A percentile compares a stretch with the other conserved stretches of the same genome.
Evolutionary conservation across 1,140 invertebrate species (phyloP).

Genomic region (Ectropis grisescens): DNA sequence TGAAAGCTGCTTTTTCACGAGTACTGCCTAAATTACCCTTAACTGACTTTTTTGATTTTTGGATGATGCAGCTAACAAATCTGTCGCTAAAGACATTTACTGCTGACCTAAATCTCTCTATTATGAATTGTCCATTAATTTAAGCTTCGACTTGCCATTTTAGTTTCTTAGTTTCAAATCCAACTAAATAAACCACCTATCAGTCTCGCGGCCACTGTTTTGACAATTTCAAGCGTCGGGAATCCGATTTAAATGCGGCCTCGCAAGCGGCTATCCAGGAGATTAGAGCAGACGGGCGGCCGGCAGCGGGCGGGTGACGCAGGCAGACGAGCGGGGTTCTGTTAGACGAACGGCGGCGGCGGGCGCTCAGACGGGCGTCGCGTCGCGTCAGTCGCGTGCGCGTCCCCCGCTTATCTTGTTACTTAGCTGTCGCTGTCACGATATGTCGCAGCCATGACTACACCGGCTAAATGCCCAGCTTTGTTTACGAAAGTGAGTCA

Average conservation of each 20-base stretch:
- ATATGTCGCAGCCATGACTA: constrained; percentile 10
- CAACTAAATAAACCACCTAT: no score
- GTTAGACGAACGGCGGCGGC: constrained; percentile 6
- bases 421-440: constrained; percentile 16
- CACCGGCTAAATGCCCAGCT: constrained; percentile 14
- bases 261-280: neutral
- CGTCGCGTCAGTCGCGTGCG: constrained; percentile 10
- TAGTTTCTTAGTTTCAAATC: no score
- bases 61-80: no score
- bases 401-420: constrained; percentile 22
- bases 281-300: constrained; percentile 8
- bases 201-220: constrained; percentile 3
- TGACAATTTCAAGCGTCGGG: constrained; percentile 7
- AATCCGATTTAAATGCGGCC: constrained; percentile 2
- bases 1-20: no score
- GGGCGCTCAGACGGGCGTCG: neutral
- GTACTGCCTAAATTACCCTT: no score
- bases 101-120: no score
- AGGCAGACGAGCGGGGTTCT: no score
- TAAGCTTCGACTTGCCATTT: no score
- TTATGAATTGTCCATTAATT: no score
- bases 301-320: no score
- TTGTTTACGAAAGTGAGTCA: constrained; percentile 17
- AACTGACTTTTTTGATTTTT: no score
- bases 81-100: no score